phyloP scores from a whole-genome alignment of 2,888 invertebrate genomes.

The Ormia ochracea region DNA sequence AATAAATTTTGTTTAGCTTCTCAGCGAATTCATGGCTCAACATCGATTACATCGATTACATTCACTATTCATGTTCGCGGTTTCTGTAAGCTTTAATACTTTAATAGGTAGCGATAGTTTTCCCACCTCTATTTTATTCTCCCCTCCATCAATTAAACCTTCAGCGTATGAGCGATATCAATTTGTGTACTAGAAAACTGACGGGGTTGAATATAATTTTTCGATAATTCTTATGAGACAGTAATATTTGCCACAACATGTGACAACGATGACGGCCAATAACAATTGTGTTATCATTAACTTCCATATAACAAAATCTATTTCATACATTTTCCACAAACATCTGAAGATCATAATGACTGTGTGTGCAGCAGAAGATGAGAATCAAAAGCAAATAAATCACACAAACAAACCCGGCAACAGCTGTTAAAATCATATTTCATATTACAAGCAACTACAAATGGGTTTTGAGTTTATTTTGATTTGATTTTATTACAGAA shows the following conservation, averaged over 20 bases:
- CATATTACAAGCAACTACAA: not conserved
- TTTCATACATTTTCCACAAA: not conserved
- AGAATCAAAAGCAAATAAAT: constrained; percentile 5
- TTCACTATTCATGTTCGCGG: no score
- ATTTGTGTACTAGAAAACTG: not conserved
- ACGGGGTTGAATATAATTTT: not conserved
- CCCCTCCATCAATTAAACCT: no score
- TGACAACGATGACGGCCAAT: constrained; percentile 12
- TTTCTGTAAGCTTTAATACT: no score
- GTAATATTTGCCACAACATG: not conserved
- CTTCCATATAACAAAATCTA: constrained; percentile 10
- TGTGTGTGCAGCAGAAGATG: not conserved
- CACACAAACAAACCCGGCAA: not conserved
- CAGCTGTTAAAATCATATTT: constrained; percentile 40
- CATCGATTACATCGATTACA: no score
- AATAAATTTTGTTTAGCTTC: no score
- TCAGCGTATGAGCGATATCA: not conserved
- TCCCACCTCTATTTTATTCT: no score
- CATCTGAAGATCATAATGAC: not conserved
- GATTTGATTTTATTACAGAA: not conserved
- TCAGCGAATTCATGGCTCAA: no score
- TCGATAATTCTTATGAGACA: not conserved
- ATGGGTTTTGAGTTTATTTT: not conserved
- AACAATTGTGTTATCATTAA: constrained; percentile 29
- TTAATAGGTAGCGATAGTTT: no score